Evolutionary conservation across 2,888 invertebrate genomes (phyloP).

Genomic region (Lysandra bellargus): DNA sequence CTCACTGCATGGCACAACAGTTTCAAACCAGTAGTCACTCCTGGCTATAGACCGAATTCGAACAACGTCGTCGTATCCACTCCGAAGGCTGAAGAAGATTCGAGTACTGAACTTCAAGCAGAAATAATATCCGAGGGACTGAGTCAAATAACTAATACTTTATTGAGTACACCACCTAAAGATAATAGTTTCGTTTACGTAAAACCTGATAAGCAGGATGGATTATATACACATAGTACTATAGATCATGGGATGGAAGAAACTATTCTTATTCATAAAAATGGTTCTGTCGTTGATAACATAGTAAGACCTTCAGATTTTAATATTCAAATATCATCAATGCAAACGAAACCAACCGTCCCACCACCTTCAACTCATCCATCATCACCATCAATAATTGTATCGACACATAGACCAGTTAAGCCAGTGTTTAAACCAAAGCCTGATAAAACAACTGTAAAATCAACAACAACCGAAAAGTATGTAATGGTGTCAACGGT

Average conservation of each 20-base stretch:
- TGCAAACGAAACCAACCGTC: constrained; percentile 73
- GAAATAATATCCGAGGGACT: constrained; percentile 81
- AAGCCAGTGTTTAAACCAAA: constrained; percentile 81
- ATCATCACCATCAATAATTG: constrained; percentile 55
- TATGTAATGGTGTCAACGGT: constrained; percentile 81
- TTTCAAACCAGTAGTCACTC: constrained; percentile 72
- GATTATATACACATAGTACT: constrained; percentile 74
- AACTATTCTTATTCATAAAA: constrained; percentile 80
- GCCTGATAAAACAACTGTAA: constrained; percentile 54
- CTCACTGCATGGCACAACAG: constrained; percentile 70
- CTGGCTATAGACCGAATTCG: constrained; percentile 66
- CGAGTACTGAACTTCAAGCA: constrained; percentile 60
- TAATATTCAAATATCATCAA: constrained; percentile 69
- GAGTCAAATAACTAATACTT: constrained; percentile 77
- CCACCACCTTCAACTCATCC: constrained; percentile 57
- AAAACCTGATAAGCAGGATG: constrained; percentile 63
- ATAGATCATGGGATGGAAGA: constrained; percentile 83
- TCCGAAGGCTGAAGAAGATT: constrained; percentile 50
- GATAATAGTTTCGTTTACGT: constrained; percentile 62
- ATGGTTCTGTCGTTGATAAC: constrained; percentile 79
- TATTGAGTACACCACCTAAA: constrained; percentile 70
- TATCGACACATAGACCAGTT: constrained; percentile 68
- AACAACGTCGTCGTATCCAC: constrained; percentile 50
- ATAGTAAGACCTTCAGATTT: constrained; percentile 76
- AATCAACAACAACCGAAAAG: constrained; percentile 67